phyloP scores from a whole-genome alignment of 2,888 invertebrate genomes.

The Hypomecis atomaria region DNA sequence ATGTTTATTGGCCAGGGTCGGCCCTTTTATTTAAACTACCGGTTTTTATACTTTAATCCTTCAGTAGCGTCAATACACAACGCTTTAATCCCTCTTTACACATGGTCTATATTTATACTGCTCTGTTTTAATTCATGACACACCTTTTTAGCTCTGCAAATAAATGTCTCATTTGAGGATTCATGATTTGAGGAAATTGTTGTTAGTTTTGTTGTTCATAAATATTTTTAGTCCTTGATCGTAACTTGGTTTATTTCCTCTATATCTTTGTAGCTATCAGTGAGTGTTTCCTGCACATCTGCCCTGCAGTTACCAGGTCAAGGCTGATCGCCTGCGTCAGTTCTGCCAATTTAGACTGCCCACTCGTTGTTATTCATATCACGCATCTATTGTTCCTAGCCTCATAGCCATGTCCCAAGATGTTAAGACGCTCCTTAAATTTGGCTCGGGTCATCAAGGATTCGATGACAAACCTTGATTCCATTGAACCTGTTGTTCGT shows the following conservation, averaged over 20 bases:
- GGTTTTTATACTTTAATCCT: constrained; percentile 21
- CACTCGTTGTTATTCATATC: constrained; percentile 31
- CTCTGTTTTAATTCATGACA: constrained; percentile 22
- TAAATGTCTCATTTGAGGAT: constrained; percentile 12
- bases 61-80: constrained; percentile 16
- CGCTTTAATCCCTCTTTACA: constrained; percentile 21
- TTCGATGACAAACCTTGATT: background rate
- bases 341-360: constrained; percentile 27
- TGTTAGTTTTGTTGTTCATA: background rate
- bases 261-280: constrained; percentile 3
- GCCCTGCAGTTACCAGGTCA: constrained; percentile 39
- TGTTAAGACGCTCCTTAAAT: constrained; percentile 16
- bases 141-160: constrained; percentile 18
- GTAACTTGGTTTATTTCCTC: constrained; percentile 24
- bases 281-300: constrained; percentile 32
- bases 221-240: constrained; percentile 21
- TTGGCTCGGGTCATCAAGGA: constrained; percentile 10
- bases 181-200: constrained; percentile 2
- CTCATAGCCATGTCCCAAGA: constrained; percentile 22
- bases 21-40: constrained; percentile 25
- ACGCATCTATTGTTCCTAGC: constrained; percentile 31
- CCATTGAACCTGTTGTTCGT: background rate
- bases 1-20: constrained; percentile 40
- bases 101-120: constrained; percentile 14
- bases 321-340: constrained; percentile 36